Conservation (phyloP, 2,888 invertebrate genomes). For the Ichneumon xanthorius region DNA sequence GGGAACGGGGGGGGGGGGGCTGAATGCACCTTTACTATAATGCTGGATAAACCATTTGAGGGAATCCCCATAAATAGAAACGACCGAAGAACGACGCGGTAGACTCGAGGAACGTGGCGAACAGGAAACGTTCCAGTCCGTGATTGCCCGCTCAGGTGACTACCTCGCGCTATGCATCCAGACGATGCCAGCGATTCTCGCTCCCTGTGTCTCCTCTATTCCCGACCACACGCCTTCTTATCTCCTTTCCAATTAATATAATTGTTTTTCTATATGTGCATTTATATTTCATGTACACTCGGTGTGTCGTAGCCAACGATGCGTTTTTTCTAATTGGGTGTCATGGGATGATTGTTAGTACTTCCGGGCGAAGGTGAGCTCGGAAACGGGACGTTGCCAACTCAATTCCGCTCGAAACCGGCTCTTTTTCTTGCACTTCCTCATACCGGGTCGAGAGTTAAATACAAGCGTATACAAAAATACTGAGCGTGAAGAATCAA, state of each 20-base stretch:
- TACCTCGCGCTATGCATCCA: constrained; percentile 55
- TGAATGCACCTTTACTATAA: constrained; percentile 33
- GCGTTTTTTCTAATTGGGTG: constrained; percentile 59
- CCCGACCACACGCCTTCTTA: constrained; percentile 57
- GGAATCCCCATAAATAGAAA: constrained; percentile 76
- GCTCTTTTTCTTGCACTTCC: no score
- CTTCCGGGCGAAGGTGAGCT: constrained; percentile 1
- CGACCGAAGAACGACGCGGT: constrained; percentile 56
- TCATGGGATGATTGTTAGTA: background rate
- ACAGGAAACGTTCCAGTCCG: constrained; percentile 73
- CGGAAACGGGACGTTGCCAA: no score
- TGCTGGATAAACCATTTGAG: constrained; percentile 75
- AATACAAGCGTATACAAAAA: no score
- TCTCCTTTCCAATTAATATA: constrained; percentile 67
- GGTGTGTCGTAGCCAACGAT: constrained; percentile 34
- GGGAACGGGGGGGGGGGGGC: background rate
- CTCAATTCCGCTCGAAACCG: no score
- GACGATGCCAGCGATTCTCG: constrained; percentile 32
- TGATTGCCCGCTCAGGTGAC: constrained; percentile 65
- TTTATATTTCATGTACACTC: constrained; percentile 5
- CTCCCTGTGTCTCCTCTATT: constrained; percentile 44
- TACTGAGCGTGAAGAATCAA: no score
- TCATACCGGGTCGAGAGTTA: no score
- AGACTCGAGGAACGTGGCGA: constrained; percentile 56
- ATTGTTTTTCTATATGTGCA: constrained; percentile 67